These are phyloP conservation scores for Drosophila picticornis DNA, from an alignment of 2,888 invertebrate species.

Conservation along the genomic window DNA sequence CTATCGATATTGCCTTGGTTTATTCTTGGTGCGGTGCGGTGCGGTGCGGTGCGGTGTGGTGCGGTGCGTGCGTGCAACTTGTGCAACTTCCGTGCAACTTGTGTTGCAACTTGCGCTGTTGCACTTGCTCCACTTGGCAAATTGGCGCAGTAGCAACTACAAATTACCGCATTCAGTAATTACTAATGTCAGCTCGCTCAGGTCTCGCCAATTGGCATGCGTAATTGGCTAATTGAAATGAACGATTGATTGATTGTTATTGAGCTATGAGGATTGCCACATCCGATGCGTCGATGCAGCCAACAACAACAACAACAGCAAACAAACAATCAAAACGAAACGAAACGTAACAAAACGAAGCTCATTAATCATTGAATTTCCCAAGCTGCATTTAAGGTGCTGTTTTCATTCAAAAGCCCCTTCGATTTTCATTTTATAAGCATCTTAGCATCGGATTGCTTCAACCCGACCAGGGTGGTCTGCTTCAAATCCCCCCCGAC, in stretches of 20 bases:
- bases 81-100: conserved; percentile 58
- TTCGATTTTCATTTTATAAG: conserved; percentile 29
- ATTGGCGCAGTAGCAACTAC: conserved; percentile 50
- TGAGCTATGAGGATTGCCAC: conserved; percentile 45
- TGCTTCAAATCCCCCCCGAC: background rate
- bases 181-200: conserved; percentile 42
- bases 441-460: conserved; percentile 36
- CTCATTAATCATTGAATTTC: conserved; percentile 54
- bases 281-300: conserved; percentile 52
- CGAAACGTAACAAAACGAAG: conserved; percentile 1
- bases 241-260: conserved; percentile 47
- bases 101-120: conserved; percentile 42
- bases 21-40: conserved; percentile 11
- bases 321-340: conserved; percentile 1
- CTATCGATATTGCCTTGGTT: conserved; percentile 14
- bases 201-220: conserved; percentile 64
- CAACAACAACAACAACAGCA: conserved; percentile 18
- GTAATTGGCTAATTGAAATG: conserved; percentile 76
- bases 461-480: conserved; percentile 43
- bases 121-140: conserved; percentile 46
- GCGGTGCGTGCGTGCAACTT: conserved; percentile 22
- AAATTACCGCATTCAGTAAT: conserved; percentile 60
- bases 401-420: conserved; percentile 23
- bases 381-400: conserved; percentile 23
- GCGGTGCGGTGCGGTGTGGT: background rate